These are phyloP conservation scores for Crotophaga sulcirostris DNA, from an alignment of 2,113 vertebrate genomes.

Conservation along the genomic window DNA sequence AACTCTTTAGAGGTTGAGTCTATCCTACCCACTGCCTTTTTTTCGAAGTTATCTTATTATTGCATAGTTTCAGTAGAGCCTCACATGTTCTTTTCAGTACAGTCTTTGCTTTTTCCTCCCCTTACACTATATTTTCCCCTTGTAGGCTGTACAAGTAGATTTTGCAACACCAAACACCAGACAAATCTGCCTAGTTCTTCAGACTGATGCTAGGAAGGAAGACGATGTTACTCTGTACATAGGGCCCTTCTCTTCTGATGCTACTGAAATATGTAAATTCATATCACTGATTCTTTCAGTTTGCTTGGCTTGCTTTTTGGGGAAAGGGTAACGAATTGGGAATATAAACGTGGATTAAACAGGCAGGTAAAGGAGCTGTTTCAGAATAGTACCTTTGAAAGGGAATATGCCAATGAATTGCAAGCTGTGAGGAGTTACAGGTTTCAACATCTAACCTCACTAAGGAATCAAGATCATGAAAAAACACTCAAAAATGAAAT, in stretches of 20 bases:
- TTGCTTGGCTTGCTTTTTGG: not conserved
- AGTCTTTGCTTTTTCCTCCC: not conserved
- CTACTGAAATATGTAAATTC: not conserved
- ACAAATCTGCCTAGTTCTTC: not conserved
- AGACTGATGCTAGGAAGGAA: not conserved
- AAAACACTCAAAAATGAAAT: not conserved
- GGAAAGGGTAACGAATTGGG: not conserved
- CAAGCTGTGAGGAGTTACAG: not conserved
- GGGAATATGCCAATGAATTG: not conserved
- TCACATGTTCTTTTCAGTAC: not conserved
- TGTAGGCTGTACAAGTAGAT: not conserved
- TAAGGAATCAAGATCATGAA: not conserved
- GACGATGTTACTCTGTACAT: not conserved
- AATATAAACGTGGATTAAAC: not conserved
- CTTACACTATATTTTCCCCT: not conserved
- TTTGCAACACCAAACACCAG: not conserved
- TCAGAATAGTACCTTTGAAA: not conserved
- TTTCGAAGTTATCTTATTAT: conserved; percentile 8
- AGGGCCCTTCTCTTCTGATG: not conserved
- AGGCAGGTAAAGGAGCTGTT: not conserved
- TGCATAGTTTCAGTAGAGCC: not conserved
- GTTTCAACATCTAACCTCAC: not conserved
- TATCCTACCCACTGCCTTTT: not conserved
- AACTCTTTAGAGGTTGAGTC: conserved; percentile 14
- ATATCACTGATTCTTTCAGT: not conserved